Evolutionary conservation across 2,797 vertebrate species (phyloP), one percentile per base, ranked within the genome.

Genomic region (Sorex maritimensis): DNA sequence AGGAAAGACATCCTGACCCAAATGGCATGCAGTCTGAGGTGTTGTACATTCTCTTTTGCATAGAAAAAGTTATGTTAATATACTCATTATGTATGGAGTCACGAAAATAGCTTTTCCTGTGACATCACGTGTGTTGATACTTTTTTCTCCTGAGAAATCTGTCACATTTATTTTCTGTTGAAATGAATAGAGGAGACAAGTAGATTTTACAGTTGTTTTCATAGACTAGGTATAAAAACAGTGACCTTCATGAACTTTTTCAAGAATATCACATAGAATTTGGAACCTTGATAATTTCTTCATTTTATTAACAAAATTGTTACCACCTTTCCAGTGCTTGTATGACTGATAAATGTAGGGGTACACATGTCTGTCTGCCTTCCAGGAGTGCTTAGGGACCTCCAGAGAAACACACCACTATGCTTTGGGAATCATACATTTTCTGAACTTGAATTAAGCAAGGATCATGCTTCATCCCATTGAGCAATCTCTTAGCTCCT

Each of bases 71-170:
- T 81, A 49, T 93, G 92, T 96, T 94, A 97, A 94, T 95, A 97
- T 82, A 69, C 86, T 94, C 71, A 95, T 58, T 96, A 92, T 95
- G 96, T 94, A 94, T 90, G 38, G 82, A 93, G 24, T 68, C 21
- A 49, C 94, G 95, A 96, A 90, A 91, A 95, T 97, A 96, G 65
- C 93, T 96, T 96, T 55, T 38, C 81, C 55, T 52, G 9, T 67
- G 94, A 28, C 79, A 86, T 96, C 55, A 1, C 84, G 65, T 86
- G 30, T 14, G 82, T 72, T 68, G 65, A 86, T 97, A 80, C 85
- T 78, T 96, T 97, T 97, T 97, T 88, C 94, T 44, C 93, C 46
- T 86, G 97, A 88, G 52, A 87, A 81, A 94, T 92, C 86, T 96
- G 94, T 96, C 96, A 94, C 77, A 81, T 96, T 95, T 4, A 65